Percentiles rank a stretch among this genome's conserved stretches.
phyloP scores from a whole-genome alignment of 2,797 vertebrate genomes.

The Oreortyx pictus region DNA sequence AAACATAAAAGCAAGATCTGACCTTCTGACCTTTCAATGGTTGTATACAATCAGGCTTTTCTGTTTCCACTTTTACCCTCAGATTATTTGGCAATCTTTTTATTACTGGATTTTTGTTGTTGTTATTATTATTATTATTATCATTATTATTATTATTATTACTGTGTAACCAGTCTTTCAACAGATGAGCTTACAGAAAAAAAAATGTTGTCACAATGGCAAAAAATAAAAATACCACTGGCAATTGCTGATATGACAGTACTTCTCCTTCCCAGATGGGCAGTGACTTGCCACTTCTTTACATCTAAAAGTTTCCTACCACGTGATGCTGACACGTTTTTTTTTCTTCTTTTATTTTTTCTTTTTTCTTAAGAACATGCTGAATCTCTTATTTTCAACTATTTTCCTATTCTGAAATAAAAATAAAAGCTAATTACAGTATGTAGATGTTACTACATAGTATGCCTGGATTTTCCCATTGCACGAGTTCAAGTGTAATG shows the following conservation, averaged over 20 bases:
- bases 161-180: background rate
- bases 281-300: constrained; percentile 8
- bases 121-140: background rate
- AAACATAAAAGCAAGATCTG: background rate
- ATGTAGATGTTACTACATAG: background rate
- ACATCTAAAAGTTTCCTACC: constrained; percentile 45
- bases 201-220: constrained; percentile 24
- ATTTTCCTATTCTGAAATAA: background rate
- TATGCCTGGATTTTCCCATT: background rate
- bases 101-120: background rate
- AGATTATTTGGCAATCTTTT: background rate
- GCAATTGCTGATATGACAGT: constrained; percentile 55
- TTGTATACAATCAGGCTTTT: background rate
- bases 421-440: background rate
- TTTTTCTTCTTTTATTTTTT: background rate
- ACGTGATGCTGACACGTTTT: constrained; percentile 40
- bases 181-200: constrained; percentile 13
- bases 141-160: background rate
- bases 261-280: constrained; percentile 40
- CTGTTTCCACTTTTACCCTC: constrained; percentile 9
- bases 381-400: constrained; percentile 9
- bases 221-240: constrained; percentile 8
- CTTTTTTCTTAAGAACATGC: background rate
- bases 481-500: background rate
- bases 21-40: constrained; percentile 52